phyloP scores from a whole-genome alignment of 2,113 vertebrate species.

The Lagopus muta region DNA sequence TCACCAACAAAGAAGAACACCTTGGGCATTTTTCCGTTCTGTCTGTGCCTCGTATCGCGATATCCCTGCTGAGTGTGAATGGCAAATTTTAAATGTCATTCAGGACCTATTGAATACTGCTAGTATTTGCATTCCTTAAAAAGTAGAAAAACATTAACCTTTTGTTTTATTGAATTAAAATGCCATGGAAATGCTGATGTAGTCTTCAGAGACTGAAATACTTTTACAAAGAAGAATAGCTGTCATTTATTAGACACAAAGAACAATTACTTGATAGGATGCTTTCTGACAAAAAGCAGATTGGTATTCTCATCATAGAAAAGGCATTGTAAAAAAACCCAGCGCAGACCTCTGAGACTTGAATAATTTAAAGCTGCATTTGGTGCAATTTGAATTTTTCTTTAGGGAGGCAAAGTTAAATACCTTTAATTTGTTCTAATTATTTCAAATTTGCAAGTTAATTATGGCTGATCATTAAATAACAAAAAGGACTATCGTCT shows the following conservation, averaged over 20 bases:
- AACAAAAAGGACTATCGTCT: conserved; percentile 87
- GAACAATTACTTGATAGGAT: conserved; percentile 85
- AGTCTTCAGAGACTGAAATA: conserved; percentile 83
- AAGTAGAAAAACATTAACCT: conserved; percentile 83
- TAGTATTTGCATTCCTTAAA: conserved; percentile 84
- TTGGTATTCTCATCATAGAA: conserved; percentile 85
- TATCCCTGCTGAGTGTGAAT: conserved; percentile 48
- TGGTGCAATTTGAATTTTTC: conserved; percentile 90
- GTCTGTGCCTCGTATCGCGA: conserved; percentile 59
- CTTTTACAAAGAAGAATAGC: conserved; percentile 84
- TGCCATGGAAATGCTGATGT: conserved; percentile 83
- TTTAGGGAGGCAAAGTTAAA: conserved; percentile 90
- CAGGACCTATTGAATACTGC: conserved; percentile 73
- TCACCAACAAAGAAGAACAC: conserved; percentile 24
- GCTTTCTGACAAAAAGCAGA: conserved; percentile 84
- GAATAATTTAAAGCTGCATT: conserved; percentile 91
- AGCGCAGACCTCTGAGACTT: conserved; percentile 84
- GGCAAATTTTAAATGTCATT: conserved; percentile 80
- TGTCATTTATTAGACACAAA: conserved; percentile 85
- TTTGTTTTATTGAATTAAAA: conserved; percentile 90
- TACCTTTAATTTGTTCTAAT: conserved; percentile 93
- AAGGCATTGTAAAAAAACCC: conserved; percentile 82
- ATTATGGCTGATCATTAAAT: conserved; percentile 90
- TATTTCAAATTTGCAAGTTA: conserved; percentile 91
- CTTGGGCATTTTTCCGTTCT: not conserved